Evolutionary conservation across 2,888 invertebrate genomes (phyloP).

Genomic region (Drosophila tanythrix): DNA sequence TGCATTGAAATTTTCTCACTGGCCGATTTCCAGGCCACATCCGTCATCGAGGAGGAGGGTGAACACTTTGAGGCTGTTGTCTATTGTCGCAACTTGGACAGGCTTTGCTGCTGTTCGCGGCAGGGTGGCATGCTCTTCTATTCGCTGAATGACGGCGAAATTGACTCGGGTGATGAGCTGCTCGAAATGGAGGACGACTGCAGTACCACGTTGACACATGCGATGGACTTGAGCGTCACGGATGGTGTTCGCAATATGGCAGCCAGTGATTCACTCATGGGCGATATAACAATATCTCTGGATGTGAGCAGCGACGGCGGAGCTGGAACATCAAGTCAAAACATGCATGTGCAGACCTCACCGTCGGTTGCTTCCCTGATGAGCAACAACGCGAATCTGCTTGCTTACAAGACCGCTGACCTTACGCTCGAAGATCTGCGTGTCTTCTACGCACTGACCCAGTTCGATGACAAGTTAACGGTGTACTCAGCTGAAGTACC

Average conservation of each 20-base stretch:
- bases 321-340: constrained; percentile 36
- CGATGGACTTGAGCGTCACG: constrained; percentile 73
- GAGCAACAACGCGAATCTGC: constrained; percentile 78
- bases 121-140: constrained; percentile 93
- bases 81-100: constrained; percentile 94
- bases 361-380: constrained; percentile 66
- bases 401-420: constrained; percentile 87
- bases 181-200: constrained; percentile 88
- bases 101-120: constrained; percentile 93
- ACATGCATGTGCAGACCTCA: constrained; percentile 67
- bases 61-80: constrained; percentile 92
- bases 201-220: constrained; percentile 71
- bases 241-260: constrained; percentile 65
- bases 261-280: constrained; percentile 16
- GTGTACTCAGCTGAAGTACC: constrained; percentile 95
- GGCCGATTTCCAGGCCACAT: constrained; percentile 89
- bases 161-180: constrained; percentile 89
- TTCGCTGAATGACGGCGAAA: constrained; percentile 90
- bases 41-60: constrained; percentile 89
- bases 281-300: constrained; percentile 39
- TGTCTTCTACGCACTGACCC: constrained; percentile 90
- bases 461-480: constrained; percentile 88
- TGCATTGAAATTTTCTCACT: constrained; percentile 90
- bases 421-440: constrained; percentile 88
- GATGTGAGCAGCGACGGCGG: constrained; percentile 54